phyloP scores from a whole-genome alignment of 2,888 invertebrate genomes.

The Nephrocerus scutellatus region DNA sequence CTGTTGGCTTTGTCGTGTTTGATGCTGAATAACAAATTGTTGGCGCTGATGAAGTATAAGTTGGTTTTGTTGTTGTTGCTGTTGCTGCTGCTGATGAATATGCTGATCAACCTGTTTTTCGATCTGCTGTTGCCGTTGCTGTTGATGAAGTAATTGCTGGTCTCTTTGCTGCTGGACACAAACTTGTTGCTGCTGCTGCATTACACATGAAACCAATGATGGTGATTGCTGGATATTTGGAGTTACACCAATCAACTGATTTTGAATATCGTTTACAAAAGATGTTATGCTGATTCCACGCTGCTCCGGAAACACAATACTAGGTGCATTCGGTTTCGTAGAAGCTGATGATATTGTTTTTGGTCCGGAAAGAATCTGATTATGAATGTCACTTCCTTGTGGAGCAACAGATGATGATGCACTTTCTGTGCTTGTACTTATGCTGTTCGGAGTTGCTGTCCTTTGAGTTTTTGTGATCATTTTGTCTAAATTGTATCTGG shows the following conservation, averaged over 20 bases:
- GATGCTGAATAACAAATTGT: constrained; percentile 25
- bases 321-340: constrained; percentile 17
- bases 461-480: constrained; percentile 7
- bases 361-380: constrained; percentile 17
- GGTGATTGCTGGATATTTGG: too few species aligned
- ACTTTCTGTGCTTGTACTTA: constrained; percentile 4
- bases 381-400: constrained; percentile 20
- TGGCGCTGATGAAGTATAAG: too few species aligned
- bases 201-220: constrained; percentile 12
- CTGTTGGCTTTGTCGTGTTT: constrained; percentile 20
- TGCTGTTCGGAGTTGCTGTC: constrained; percentile 5
- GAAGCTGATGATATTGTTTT: constrained; percentile 6
- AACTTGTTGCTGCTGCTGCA: constrained; percentile 20
- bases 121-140: constrained; percentile 16
- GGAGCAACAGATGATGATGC: too few species aligned
- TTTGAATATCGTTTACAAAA: too few species aligned
- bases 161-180: constrained; percentile 6
- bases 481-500: too few species aligned
- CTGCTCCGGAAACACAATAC: constrained; percentile 26
- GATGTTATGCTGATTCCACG: constrained; percentile 9
- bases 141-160: constrained; percentile 7
- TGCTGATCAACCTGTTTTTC: constrained; percentile 9
- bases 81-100: constrained; percentile 18
- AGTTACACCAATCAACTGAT: too few species aligned
- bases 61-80: constrained; percentile 10